phyloP scores from a whole-genome alignment of 2,888 invertebrate genomes.

The Aradus depressus region DNA sequence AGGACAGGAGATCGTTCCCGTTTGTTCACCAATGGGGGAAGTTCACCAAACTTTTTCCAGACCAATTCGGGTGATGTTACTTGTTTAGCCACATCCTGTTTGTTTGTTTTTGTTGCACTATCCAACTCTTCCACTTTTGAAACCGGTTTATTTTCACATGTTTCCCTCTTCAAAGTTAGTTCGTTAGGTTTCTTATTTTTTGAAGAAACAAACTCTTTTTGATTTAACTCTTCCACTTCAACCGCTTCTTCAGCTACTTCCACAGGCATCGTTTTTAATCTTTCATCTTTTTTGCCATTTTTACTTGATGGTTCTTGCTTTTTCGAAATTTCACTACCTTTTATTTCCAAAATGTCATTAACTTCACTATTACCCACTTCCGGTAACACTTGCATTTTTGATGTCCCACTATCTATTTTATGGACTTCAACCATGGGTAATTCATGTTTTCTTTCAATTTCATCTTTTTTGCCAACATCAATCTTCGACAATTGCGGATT shows the following conservation, averaged over 20 bases:
- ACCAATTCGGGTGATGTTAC: conserved; percentile 39
- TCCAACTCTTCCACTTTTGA: background rate
- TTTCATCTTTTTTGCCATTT: too few species aligned
- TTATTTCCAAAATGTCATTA: too few species aligned
- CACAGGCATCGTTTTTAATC: too few species aligned
- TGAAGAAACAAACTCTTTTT: background rate
- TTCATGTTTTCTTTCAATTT: too few species aligned
- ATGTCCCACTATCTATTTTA: too few species aligned
- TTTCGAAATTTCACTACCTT: too few species aligned
- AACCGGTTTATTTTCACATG: conserved; percentile 14
- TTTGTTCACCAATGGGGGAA: conserved; percentile 49
- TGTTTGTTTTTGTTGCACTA: conserved; percentile 7
- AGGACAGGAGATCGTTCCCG: conserved; percentile 64
- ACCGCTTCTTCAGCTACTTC: background rate
- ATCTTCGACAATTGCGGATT: too few species aligned
- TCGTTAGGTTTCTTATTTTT: conserved; percentile 5
- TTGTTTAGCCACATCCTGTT: conserved; percentile 33
- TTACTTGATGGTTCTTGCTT: too few species aligned
- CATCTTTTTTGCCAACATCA: too few species aligned
- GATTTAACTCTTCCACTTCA: background rate
- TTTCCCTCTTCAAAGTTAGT: conserved; percentile 7
- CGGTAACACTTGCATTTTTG: too few species aligned
- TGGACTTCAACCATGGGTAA: too few species aligned
- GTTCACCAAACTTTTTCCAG: conserved; percentile 37
- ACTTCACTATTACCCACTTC: too few species aligned